Base-by-base conservation (phyloP, 2,113 vertebrate species). In the Plotosus lineatus region DNA sequence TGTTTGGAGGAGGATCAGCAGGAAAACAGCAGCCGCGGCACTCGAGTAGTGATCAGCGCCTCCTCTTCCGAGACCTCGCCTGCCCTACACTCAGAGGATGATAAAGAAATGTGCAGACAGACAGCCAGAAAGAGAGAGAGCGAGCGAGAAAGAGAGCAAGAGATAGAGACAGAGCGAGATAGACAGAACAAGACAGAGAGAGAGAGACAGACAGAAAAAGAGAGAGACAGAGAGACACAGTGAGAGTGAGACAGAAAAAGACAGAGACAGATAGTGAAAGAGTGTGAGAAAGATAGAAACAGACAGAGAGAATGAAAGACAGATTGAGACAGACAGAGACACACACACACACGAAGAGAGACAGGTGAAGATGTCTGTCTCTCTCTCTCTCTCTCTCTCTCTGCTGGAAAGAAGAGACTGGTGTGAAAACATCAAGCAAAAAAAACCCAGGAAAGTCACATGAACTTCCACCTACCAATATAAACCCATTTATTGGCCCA, bases 401-500 rank as follows among this genome's bases (percentile, higher is more conserved):
- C 46, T 65, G 66, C 78, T n/a, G 44, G 31, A 58, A 48, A 6
- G 38, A 42, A 66, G 53, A 31, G 68, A 60, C 19, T 31, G 36
- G 40, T 51, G 28, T 42, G 31, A 28, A 68, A 40, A 33, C 63
- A 26, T 8, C 51, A 6, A 28, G 71, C 48, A 38, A 36, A 26
- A 58, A 65, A 84, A 51, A 76, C 84, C 63, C 28, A 80, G 61
- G 53, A 75, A 63, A 61, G 9, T 46, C 71, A 6, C 48, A 42
- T 79, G 36, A 82, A 58, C 82, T 81, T 31, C 80, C 66, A 72
- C 80, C 78, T 83, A 79, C 73, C 44, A 83, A 82, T 82, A 83
- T 63, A 85, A 85, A 83, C 77, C 42, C 60, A 86, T 86, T 83
- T 83, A 83, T 87, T 81, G 63, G 48, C 77, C 79, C 83, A 68